Evolutionary conservation across 2,888 invertebrate species (phyloP).

Genomic region (Eumerus sabulonum): DNA sequence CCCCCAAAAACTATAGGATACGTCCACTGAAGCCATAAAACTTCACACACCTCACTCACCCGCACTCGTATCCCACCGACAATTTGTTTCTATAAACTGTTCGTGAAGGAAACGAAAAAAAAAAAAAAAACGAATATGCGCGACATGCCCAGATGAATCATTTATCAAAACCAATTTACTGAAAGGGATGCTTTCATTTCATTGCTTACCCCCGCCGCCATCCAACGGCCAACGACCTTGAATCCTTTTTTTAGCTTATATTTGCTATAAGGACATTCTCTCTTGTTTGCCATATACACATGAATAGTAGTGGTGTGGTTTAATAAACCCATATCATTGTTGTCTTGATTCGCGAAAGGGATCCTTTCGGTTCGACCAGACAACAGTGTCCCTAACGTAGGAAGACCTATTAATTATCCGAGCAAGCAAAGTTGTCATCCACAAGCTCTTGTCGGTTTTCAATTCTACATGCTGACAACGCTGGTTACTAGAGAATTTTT

Average conservation of each 20-base stretch:
- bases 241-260: neutral
- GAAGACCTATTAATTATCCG: too few relatives aligned
- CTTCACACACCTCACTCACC: neutral
- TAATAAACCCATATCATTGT: slow-evolving; percentile 13
- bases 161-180: slow-evolving; percentile 56
- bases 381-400: too few relatives aligned
- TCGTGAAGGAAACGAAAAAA: neutral
- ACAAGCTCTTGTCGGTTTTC: too few relatives aligned
- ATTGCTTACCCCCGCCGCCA: slow-evolving; percentile 4
- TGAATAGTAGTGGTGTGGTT: too few relatives aligned
- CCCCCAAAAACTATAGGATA: neutral
- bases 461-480: too few relatives aligned
- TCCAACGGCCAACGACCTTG: slow-evolving; percentile 9
- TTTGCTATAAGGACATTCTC: slow-evolving; percentile 23
- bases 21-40: neutral
- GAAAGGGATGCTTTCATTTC: slow-evolving; percentile 27
- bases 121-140: slow-evolving; percentile 25
- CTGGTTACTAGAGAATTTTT: too few relatives aligned
- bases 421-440: too few relatives aligned
- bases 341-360: slow-evolving; percentile 19
- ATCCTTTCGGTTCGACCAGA: too few relatives aligned
- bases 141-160: slow-evolving; percentile 21
- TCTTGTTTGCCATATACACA: too few relatives aligned
- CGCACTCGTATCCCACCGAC: neutral
- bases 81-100: neutral